Base-by-base conservation (phyloP, 2,797 vertebrate genomes). In the Chloroceryle inda region DNA sequence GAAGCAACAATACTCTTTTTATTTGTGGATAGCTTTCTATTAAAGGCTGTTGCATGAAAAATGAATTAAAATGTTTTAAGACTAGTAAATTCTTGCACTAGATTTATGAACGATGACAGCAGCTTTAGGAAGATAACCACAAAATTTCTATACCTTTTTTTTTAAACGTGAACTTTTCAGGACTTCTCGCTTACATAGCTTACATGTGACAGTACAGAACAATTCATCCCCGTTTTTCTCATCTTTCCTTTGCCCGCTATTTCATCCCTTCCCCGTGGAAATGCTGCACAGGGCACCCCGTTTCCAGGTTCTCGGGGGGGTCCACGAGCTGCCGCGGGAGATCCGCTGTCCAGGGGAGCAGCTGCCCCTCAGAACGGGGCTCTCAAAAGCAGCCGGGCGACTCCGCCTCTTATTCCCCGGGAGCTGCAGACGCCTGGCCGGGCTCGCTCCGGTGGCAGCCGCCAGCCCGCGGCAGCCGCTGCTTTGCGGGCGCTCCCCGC, bases 21-120 rank as follows among this genome's bases (percentile, higher is more conserved):
- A 58, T 58, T 35, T 58, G 33, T 24, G 11, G 9, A 58, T 58
- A 58, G n/a, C 13, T 58, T 35, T 58, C 55, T 33, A 56, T 56
- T 68, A 52, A 40, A 73, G 24, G 14, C 33, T 87, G 19, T 31
- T 52, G 27, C 11, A 62, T 3, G 18, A 82, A 62, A 5, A 17
- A 62, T 1, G 1, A 73, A 74, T 6, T 53, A 31, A 53, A 31
- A 10, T 35, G 23, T 44, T 73, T 45, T 13, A 74, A 29, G 62
- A 47, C 20, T 33, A 14, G 9, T 17, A 21, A 56, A 67, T 33
- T 22, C 52, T 8, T 31, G 29, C 59, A n/a, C 2, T 35, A 42
- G 47, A 62, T 14, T 19, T 66, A 14, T 0, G 0, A 68, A 33
- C 0, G 0, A 31, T 33, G 6, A 16, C 31, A 75, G 40, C 40